Base-by-base conservation (phyloP, 1,140 invertebrate genomes). In the Mizuhopecten yessoensis region DNA sequence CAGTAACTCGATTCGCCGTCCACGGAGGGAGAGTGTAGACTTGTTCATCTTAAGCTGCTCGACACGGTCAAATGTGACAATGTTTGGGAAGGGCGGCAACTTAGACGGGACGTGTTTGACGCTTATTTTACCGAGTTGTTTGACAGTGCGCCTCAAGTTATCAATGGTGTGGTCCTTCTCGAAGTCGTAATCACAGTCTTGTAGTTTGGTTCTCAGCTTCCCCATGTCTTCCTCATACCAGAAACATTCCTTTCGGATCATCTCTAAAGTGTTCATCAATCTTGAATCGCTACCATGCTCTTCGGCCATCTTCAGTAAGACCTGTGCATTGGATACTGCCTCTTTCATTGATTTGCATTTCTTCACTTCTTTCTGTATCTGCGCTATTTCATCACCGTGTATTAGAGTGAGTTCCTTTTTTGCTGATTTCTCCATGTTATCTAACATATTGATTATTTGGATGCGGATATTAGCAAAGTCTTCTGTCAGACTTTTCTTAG, bases 141-240 rank as follows among this genome's bases (percentile, higher is more conserved):
- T 90, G 0, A 90, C 89, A 87, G 90, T 90, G 23, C 88, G 88
- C 34, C 88, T 89, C 87, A 92, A 34, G n/a, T 86, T 57, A 57
- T 92, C 88, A 13, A 92, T 90, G n/a, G 87, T 88, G 23, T 90
- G 87, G 34, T 90, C 88, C 7, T 90, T 42, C 34, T 92, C 91
- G 75, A 92, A 92, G n/a, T 86, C 75, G 75, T 90, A 90, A 33
- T 92, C 87, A 75, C 89, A 75, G 29, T 92, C 91, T 45, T 90
- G 89, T 5, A 92, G 87, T 86, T 90, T 90, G 0, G 89, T 86
- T 34, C 91, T 23, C n/a, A 92, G 15, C 75, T 87, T 89, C 10
- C 91, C 91, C 88, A 92, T 90, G n/a, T 75, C 86, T 0, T 92
- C 91, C 36, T 92, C 91, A 34, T 92, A 92, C 91, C 91, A 92